Evolutionary conservation across 2,888 invertebrate species (phyloP), one percentile per base, ranked within the genome.

Genomic region (Catocala sponsa): DNA sequence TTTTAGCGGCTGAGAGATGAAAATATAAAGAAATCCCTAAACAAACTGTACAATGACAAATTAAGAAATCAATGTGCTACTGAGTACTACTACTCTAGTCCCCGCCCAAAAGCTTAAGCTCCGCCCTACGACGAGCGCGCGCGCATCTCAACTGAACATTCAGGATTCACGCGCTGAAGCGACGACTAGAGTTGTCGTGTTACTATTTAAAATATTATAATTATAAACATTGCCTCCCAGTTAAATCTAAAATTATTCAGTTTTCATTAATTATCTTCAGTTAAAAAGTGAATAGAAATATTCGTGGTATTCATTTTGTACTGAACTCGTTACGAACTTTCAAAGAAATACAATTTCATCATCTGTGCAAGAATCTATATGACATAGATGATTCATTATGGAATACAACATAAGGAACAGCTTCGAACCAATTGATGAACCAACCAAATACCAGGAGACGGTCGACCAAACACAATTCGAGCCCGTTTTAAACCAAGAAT

Each of bases 401-500:
- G 91, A 91, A 62, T 90, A 81, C 43, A 68, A 81, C 42, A 67
- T 89, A 6, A 82, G 76, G 71, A 69, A 84, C 0, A 86, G 85
- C 41, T 88, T 84, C 44, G 62, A 84, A 6, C 76, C 78, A 66
- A 79, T 78, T 41, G 82, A 82, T 0, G 78, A 79, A 0, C 49
- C 62, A 1, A 35, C 55, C 6, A 72, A 77, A 46, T 74, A 82
- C 13, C 72, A 64, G 49, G 78, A 77, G 5, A 41, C 12, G 6
- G 2, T 64, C 7, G 59, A 68, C n/a, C 55, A 51, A 13, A 32
- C 59, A 0, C 69, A 68, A 11, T 70, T 62, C 5, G 72, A 77
- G 7, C 67, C 78, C 6, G 11, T 68, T n/a, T 6, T 66, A 32
- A 62, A 61, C 5, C 67, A 69, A 5, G 72, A 78, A 4, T 4